Evolutionary conservation across 1,140 invertebrate genomes (phyloP).

Genomic region (Drosophila ficusphila): DNA sequence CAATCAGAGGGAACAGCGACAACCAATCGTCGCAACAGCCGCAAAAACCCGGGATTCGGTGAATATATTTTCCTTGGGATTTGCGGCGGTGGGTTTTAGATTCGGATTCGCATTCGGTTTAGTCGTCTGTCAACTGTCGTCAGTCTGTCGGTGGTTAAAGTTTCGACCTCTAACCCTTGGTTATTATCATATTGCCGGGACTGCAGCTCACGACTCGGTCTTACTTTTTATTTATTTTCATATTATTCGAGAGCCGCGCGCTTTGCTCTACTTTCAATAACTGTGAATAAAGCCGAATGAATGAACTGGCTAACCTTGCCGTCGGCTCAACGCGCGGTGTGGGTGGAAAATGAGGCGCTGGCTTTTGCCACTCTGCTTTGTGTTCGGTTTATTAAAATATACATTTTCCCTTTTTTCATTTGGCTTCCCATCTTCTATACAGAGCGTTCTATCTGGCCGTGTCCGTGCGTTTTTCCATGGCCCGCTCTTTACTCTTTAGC

Average conservation of each 20-base stretch:
- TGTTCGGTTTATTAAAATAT: slow-evolving; percentile 67
- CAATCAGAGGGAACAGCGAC: slow-evolving; percentile 26
- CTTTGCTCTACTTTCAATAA: slow-evolving; percentile 69
- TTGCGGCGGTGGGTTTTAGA: neutral
- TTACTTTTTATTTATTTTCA: slow-evolving; percentile 54
- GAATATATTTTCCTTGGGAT: slow-evolving; percentile 36
- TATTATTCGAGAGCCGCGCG: slow-evolving; percentile 60
- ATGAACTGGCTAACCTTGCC: slow-evolving; percentile 67
- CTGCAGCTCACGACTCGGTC: slow-evolving; percentile 24
- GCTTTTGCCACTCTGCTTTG: slow-evolving; percentile 36
- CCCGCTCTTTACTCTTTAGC: slow-evolving; percentile 33
- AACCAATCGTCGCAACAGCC: slow-evolving; percentile 22
- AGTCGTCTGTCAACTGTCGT: slow-evolving; percentile 32
- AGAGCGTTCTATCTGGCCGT: slow-evolving; percentile 12
- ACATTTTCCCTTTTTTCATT: slow-evolving; percentile 31
- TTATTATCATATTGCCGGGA: slow-evolving; percentile 35
- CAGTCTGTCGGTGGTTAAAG: slow-evolving; percentile 19
- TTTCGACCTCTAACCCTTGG: slow-evolving; percentile 51
- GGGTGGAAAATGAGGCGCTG: neutral
- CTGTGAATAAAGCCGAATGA: slow-evolving; percentile 70
- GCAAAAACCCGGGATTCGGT: slow-evolving; percentile 5
- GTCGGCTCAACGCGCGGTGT: slow-evolving; percentile 16
- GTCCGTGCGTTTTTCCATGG: slow-evolving; percentile 18
- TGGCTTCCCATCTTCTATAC: slow-evolving; percentile 24
- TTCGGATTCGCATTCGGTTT: neutral